Evolutionary conservation across 2,888 invertebrate species (phyloP).

Genomic region (Drosophila infuscata): DNA sequence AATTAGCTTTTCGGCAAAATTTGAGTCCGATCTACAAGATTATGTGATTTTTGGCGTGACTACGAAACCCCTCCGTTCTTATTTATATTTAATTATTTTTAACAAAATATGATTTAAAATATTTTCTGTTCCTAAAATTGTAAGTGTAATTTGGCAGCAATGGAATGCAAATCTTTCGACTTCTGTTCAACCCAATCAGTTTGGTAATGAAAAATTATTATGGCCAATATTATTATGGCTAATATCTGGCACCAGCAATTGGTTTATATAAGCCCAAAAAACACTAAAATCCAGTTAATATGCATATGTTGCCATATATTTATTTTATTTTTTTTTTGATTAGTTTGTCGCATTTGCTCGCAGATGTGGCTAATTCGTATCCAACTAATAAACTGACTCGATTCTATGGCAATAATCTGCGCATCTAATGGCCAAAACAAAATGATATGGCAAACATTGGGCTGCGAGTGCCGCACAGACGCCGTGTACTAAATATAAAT

Average conservation of each 20-base stretch:
- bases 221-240: slow-evolving; percentile 14
- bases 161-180: neutral
- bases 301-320: neutral
- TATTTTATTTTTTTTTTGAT: slow-evolving; percentile 15
- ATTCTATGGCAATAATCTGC: slow-evolving; percentile 42
- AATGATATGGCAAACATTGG: slow-evolving; percentile 30
- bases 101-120: neutral
- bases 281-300: neutral
- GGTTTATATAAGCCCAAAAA: slow-evolving; percentile 19
- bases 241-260: neutral
- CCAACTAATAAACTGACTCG: slow-evolving; percentile 28
- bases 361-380: slow-evolving; percentile 9
- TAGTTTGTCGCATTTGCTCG: slow-evolving; percentile 13
- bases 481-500: slow-evolving; percentile 55
- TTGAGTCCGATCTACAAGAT: neutral
- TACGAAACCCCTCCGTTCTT: neutral
- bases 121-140: neutral
- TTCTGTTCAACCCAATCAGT: neutral
- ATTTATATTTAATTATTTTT: neutral
- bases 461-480: slow-evolving; percentile 18
- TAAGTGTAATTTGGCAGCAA: neutral
- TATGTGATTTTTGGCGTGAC: neutral
- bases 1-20: neutral
- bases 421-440: slow-evolving; percentile 41
- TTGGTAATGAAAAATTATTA: slow-evolving; percentile 4